Base-by-base conservation (phyloP, 2,113 vertebrate species). In the Notarius quadriscutis region DNA sequence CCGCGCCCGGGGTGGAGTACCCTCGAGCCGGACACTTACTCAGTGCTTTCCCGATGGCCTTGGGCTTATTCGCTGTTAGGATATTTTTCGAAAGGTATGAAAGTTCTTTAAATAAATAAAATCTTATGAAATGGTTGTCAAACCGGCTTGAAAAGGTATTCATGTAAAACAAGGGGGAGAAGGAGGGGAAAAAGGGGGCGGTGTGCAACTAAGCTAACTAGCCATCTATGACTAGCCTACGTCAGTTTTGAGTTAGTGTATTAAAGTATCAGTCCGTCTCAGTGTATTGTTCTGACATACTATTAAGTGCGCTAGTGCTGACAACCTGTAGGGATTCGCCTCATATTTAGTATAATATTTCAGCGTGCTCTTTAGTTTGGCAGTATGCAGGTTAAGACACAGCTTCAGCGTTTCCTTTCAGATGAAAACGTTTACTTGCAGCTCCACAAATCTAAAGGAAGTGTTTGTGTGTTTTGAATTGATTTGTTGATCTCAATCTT, bases 21-120 rank as follows among this genome's bases (percentile, higher is more conserved):
- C 97, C 97, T 12, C 96, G 94, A 94, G 93, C 95, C 12, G 91
- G 94, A 53, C 97, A 99, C 93, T 94, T 98, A 89, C 90, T 97
- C 25, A 89, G 92, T 57, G 98, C 94, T 55, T 92, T 99, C 86
- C 98, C 98, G 89, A 87, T 97, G 83, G 98, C 98, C 50, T 88
- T 96, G 88, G 96, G 95, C 51, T 94, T 99, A 85, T 98, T 98
- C 92, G 92, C 92, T 55, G 92, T 98, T 85, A 93, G 98, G 94
- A 94, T 97, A 89, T 87, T 99, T 14, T 99, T 99, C 91, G 98
- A 99, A 94, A 97, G 98, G 98, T 99, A 93, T 92, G 94, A n/a
- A 30, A 5, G 25, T 71, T 53, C 27, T 50, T 4, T 82, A 30
- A 2, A 77, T 15, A 41, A 17, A 11, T 17, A 11, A n/a, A n/a